Conservation (phyloP, 2,888 invertebrate species). For the Sphinx pinastri region DNA sequence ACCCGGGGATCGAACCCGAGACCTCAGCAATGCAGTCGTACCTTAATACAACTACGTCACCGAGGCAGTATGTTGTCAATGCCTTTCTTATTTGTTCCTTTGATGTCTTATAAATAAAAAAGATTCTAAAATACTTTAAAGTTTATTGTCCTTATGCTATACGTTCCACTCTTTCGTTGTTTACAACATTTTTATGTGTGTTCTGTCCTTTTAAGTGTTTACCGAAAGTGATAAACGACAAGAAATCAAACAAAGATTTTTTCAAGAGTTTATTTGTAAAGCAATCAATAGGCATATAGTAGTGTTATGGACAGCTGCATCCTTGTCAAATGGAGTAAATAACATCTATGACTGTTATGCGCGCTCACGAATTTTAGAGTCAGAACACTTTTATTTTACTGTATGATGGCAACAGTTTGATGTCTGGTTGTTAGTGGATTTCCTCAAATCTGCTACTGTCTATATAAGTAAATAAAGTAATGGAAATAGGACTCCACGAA, state of each 20-base stretch:
- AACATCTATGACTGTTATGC: no score
- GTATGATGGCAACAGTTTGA: no score
- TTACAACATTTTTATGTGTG: slow-evolving; percentile 3
- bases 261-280: neutral
- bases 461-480: no score
- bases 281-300: neutral
- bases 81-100: neutral
- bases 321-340: neutral
- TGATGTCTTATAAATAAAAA: neutral
- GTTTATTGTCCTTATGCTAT: neutral
- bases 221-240: slow-evolving; percentile 24
- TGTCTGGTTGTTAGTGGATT: no score
- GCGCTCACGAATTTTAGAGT: no score
- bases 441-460: no score
- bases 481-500: no score
- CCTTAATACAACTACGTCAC: no score
- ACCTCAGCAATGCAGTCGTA: no score
- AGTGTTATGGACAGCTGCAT: neutral
- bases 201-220: slow-evolving; percentile 4
- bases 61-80: no score
- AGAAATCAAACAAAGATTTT: slow-evolving; percentile 16
- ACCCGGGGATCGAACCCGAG: no score
- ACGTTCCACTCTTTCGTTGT: neutral
- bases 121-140: neutral
- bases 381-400: no score